Evolutionary conservation across 2,113 vertebrate genomes (phyloP), one percentile per base, ranked within the genome.

Genomic region (Carassius gibelio): DNA sequence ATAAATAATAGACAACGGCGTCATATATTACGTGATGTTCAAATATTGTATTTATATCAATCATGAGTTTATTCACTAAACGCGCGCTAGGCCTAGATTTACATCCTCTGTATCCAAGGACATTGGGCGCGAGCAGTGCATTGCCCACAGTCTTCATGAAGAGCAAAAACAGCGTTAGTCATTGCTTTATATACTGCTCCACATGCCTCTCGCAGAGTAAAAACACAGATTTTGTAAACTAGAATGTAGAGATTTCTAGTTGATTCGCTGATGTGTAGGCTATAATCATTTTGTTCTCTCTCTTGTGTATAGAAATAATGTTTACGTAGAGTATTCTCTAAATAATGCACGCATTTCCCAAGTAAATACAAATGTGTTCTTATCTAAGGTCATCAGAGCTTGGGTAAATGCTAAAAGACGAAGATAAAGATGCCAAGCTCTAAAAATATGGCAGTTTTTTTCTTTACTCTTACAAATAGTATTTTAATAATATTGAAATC

Each of bases 81-180:
- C 21, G 52, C n/a, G 64, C 8, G 45, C 38, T 82, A 84, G 42
- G 83, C 69, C 83, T 81, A 69, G 30, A 74, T 81, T 64, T 38
- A 34, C 77, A 84, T 78, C 71, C 55, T 74, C 86, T 80, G 71
- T 86, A 85, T 90, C 92, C 91, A 94, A 94, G 94, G 93, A 88
- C 94, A 93, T 89, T 88, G 90, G 75, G 89, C 87, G 85, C 66
- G 69, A 82, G 76, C 79, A 87, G 90, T 88, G 87, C 89, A 21
- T 78, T 75, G 42, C 82, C 55, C 76, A 34, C 72, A 57, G 83
- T 83, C 15, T 66, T 48, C 17, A 59, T 62, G 42, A n/a, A 75
- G 42, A 59, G 52, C 14, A 30, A 57, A 62, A 61, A 77, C 64
- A 5, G 64, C 66, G 17, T n/a, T 82, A 30, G 38, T 26, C 59